A percentile compares a stretch with the other conserved stretches of the same genome.
Conservation (phyloP, 1,140 invertebrate genomes). For the Papilio helenus region DNA sequence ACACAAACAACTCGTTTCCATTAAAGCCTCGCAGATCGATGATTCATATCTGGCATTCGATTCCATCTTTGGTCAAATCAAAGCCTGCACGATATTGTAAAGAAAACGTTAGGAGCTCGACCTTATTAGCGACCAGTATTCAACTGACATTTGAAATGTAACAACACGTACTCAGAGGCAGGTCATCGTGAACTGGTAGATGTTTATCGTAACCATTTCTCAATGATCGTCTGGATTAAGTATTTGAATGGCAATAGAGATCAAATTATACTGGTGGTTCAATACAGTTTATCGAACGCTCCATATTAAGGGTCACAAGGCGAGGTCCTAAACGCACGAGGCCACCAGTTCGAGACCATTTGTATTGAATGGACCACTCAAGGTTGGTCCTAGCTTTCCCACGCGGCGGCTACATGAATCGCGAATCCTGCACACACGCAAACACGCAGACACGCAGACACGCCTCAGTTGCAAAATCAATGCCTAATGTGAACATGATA, state of each 20-base stretch:
- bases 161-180: constrained; percentile 13
- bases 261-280: constrained; percentile 38
- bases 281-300: constrained; percentile 48
- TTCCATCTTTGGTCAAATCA: constrained; percentile 65
- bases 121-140: constrained; percentile 49
- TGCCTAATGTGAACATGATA: constrained; percentile 12
- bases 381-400: constrained; percentile 44
- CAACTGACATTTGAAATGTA: constrained; percentile 14
- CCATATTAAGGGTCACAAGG: constrained; percentile 59
- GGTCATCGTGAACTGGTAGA: constrained; percentile 21
- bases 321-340: constrained; percentile 49
- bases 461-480: constrained; percentile 21
- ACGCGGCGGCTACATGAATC: constrained; percentile 34
- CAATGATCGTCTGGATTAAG: not conserved
- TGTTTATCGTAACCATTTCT: constrained; percentile 21
- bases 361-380: constrained; percentile 39
- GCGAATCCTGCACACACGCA: constrained; percentile 15
- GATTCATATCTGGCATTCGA: constrained; percentile 55
- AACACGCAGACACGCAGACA: constrained; percentile 11
- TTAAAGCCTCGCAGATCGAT: constrained; percentile 48
- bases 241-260: not conserved
- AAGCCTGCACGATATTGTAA: constrained; percentile 53
- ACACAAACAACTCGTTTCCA: constrained; percentile 38
- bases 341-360: constrained; percentile 43
- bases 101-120: constrained; percentile 52